A percentile compares a stretch with the other conserved stretches of the same genome.
phyloP scores from a whole-genome alignment of 2,797 vertebrate genomes.

The Ataeniobius toweri region DNA sequence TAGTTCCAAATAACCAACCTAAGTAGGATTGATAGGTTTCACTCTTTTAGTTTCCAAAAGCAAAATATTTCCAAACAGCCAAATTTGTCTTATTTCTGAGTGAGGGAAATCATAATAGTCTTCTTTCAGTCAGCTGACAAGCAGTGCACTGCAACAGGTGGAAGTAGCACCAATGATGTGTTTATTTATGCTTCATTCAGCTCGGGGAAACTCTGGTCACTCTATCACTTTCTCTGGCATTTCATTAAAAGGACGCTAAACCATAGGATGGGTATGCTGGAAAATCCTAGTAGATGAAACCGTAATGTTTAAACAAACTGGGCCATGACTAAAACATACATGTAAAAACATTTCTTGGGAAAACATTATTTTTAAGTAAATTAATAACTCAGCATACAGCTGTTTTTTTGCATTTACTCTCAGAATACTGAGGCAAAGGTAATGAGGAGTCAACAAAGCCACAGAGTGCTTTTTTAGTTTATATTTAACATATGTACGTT shows the following conservation, averaged over 20 bases:
- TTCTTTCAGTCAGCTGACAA: background rate
- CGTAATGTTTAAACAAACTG: background rate
- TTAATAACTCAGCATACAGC: background rate
- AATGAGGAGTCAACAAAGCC: background rate
- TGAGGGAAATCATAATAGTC: background rate
- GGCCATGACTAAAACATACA: background rate
- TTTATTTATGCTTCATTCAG: background rate
- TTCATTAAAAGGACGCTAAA: background rate
- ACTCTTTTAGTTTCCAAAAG: background rate
- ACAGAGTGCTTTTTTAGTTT: background rate
- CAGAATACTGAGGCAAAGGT: background rate
- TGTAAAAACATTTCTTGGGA: background rate
- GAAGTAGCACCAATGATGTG: background rate
- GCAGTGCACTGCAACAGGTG: background rate
- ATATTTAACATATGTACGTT: background rate
- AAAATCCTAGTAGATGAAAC: background rate
- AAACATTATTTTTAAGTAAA: too few species aligned
- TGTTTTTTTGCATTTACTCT: conserved; percentile 3
- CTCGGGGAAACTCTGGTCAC: background rate
- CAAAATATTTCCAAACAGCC: background rate
- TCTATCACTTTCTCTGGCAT: background rate
- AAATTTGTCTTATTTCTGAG: background rate
- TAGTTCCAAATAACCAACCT: background rate
- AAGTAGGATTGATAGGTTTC: background rate
- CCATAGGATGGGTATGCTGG: background rate